Conservation (phyloP, 2,888 invertebrate genomes). For the Rugalucina vietnamica region DNA sequence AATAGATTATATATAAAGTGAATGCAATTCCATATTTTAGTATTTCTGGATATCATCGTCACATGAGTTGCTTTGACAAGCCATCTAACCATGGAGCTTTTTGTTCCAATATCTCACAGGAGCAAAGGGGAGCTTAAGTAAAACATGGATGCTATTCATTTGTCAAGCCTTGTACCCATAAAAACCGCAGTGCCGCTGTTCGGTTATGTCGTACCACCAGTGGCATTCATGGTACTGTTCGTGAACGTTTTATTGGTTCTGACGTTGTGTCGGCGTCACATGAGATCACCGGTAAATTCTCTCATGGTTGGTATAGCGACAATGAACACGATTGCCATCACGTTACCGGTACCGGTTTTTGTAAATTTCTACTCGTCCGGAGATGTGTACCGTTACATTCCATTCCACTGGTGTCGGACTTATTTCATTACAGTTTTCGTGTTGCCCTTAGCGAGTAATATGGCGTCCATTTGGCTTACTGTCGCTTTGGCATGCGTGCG, state of each 20-base stretch:
- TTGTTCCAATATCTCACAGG: too few species aligned
- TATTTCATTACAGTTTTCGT: slow-evolving; percentile 52
- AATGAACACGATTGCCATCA: slow-evolving; percentile 46
- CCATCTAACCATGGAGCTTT: too few species aligned
- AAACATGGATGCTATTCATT: background rate
- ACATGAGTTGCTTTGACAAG: too few species aligned
- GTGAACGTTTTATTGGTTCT: slow-evolving; percentile 41
- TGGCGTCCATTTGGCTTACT: slow-evolving; percentile 57
- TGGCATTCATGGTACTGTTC: slow-evolving; percentile 37
- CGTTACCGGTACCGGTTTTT: slow-evolving; percentile 38
- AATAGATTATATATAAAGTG: too few species aligned
- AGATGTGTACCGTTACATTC: slow-evolving; percentile 40
- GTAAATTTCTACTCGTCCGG: slow-evolving; percentile 51
- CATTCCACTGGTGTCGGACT: slow-evolving; percentile 50
- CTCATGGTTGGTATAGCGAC: slow-evolving; percentile 47
- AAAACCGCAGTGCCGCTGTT: slow-evolving; percentile 47
- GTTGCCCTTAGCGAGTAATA: slow-evolving; percentile 52
- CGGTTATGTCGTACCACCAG: slow-evolving; percentile 48
- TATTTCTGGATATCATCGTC: too few species aligned
- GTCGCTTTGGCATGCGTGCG: slow-evolving; percentile 53
- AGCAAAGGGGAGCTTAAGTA: too few species aligned
- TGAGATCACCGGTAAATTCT: slow-evolving; percentile 48
- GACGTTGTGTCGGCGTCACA: slow-evolving; percentile 37
- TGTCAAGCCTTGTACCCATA: background rate
- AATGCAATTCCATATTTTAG: too few species aligned